Conservation (phyloP, 2,888 invertebrate genomes). For the Eupsilia transversa region DNA sequence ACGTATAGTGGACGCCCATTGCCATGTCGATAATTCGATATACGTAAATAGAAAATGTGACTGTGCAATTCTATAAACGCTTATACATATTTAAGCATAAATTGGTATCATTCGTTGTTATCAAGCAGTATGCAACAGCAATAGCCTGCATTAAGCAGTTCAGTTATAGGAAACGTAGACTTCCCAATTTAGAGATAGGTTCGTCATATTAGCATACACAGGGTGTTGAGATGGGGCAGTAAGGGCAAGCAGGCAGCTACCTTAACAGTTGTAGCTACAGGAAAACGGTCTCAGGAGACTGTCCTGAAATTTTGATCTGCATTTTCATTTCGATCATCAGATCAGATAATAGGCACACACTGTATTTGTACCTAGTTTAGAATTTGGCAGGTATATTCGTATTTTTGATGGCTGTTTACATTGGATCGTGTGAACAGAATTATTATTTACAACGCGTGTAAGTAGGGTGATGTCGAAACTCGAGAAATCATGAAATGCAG, state of each 20-base stretch:
- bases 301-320: too few relatives aligned
- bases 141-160: neutral
- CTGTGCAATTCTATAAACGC: conserved; percentile 18
- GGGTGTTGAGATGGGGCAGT: too few relatives aligned
- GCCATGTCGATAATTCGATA: conserved; percentile 35
- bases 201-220: too few relatives aligned
- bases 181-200: neutral
- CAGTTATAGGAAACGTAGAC: neutral
- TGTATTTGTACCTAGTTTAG: too few relatives aligned
- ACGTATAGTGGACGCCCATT: conserved; percentile 29
- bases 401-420: conserved; percentile 4
- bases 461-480: conserved; percentile 8
- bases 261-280: too few relatives aligned
- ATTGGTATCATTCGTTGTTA: neutral
- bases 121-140: neutral
- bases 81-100: neutral
- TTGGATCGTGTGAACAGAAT: neutral
- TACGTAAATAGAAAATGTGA: conserved; percentile 26
- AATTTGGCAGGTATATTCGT: neutral
- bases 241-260: too few relatives aligned
- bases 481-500: neutral
- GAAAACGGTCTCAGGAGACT: too few relatives aligned
- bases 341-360: neutral
- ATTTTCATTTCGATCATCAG: too few relatives aligned
- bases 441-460: neutral